Conservation (phyloP, 1,140 invertebrate species). For the Xylocopa sonorina region DNA sequence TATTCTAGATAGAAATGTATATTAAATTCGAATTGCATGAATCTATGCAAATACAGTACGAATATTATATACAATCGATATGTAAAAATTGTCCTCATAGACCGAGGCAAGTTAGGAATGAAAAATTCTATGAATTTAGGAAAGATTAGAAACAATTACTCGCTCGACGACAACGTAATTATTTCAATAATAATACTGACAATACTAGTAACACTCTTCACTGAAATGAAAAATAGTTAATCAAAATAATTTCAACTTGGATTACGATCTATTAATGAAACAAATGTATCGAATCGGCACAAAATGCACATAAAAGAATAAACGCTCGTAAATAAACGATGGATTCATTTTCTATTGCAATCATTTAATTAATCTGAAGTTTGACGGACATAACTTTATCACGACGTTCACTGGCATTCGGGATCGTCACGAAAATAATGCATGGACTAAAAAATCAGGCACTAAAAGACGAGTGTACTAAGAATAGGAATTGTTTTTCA, state of each 20-base stretch:
- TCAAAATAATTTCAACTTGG: background rate
- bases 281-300: background rate
- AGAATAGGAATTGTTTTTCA: background rate
- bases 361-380: background rate
- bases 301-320: conserved; percentile 36
- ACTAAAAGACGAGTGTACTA: conserved; percentile 11
- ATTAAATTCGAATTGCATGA: no score
- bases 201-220: background rate
- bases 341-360: background rate
- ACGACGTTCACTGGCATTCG: conserved; percentile 37
- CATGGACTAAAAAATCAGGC: conserved; percentile 11
- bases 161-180: no score
- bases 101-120: no score
- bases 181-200: background rate
- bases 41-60: no score
- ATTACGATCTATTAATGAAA: background rate
- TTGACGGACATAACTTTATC: background rate
- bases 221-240: background rate
- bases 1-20: no score
- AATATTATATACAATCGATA: no score
- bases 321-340: background rate
- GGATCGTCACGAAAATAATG: conserved; percentile 5
- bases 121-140: no score
- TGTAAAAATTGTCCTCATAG: no score
- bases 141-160: no score